Evolutionary conservation across 2,797 vertebrate genomes (phyloP), one percentile per base, ranked within the genome.

Genomic region (Anguilla megastoma): DNA sequence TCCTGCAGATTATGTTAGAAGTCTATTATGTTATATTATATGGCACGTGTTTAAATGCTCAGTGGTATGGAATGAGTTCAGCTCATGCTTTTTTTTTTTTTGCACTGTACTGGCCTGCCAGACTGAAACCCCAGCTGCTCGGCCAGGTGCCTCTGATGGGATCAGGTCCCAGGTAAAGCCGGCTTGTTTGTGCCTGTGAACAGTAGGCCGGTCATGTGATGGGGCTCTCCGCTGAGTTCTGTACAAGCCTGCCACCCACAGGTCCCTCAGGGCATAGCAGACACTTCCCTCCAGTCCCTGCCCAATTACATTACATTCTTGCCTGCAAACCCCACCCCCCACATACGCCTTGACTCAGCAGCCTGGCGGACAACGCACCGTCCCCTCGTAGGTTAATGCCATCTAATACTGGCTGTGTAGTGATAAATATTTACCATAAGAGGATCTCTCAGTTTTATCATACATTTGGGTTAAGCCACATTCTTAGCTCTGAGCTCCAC

Each of bases 221-320:
- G 27, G 52, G 30, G 83, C 5, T 41, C 41, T 66, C 18, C 9
- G 2, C 18, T 52, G 86, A 74, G n/a, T n/a, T 79, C 52, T 86
- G 86, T 86, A 56, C 86, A 86, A 86, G 69, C 30, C 86, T 86
- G 86, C 60, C 86, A 76, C 71, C 86, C 71, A 54, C 50, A 54
- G 86, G 69, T 56, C 50, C 24, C 36, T 56, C 41, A 33, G 86
- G 41, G 66, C 48, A 3, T 60, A 50, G 60, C 63, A 86, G 14
- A 4, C 24, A 6, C 52, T 30, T 33, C 50, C 52, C n/a, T 54
- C 50, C 12, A 56, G 10, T 33, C 52, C 54, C 52, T 84, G 83
- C 12, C 83, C 83, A 54, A 84, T 84, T 14, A 27, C 83, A 54
- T 56, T 54, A 84, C 5, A n/a, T n/a, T 58, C 50, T 56, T 3